Conservation (phyloP, 1,140 invertebrate genomes). For the Zophobas morio region DNA sequence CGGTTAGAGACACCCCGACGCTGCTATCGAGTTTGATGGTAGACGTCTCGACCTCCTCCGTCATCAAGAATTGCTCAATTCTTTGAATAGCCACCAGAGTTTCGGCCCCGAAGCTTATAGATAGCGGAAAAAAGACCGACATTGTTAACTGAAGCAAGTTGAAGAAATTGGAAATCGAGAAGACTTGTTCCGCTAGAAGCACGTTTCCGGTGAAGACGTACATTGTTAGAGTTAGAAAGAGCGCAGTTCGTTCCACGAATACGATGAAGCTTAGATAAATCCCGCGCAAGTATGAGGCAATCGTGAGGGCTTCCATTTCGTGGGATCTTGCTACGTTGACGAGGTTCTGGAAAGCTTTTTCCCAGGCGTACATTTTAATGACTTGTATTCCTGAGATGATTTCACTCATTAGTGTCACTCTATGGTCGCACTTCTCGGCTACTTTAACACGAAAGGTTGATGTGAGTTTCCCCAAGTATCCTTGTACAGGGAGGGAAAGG, state of each 20-base stretch:
- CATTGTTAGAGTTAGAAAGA: constrained; percentile 77
- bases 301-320: constrained; percentile 70
- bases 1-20: constrained; percentile 66
- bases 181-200: constrained; percentile 77
- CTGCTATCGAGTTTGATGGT: constrained; percentile 35
- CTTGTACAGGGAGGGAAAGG: constrained; percentile 79
- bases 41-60: constrained; percentile 70
- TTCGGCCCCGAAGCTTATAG: constrained; percentile 76
- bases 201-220: constrained; percentile 75
- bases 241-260: constrained; percentile 78
- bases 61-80: constrained; percentile 72
- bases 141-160: constrained; percentile 79
- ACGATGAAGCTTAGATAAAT: constrained; percentile 79
- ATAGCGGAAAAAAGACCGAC: constrained; percentile 79
- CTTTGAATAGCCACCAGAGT: constrained; percentile 74
- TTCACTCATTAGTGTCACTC: constrained; percentile 83
- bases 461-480: constrained; percentile 70
- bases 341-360: constrained; percentile 79
- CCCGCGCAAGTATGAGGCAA: constrained; percentile 79
- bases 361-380: constrained; percentile 79
- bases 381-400: too few species aligned
- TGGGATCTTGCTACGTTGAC: constrained; percentile 71
- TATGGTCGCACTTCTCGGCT: constrained; percentile 80
- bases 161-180: constrained; percentile 79
- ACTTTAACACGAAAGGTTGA: constrained; percentile 74